phyloP scores from a whole-genome alignment of 2,888 invertebrate species.

The Maniola hyperantus region DNA sequence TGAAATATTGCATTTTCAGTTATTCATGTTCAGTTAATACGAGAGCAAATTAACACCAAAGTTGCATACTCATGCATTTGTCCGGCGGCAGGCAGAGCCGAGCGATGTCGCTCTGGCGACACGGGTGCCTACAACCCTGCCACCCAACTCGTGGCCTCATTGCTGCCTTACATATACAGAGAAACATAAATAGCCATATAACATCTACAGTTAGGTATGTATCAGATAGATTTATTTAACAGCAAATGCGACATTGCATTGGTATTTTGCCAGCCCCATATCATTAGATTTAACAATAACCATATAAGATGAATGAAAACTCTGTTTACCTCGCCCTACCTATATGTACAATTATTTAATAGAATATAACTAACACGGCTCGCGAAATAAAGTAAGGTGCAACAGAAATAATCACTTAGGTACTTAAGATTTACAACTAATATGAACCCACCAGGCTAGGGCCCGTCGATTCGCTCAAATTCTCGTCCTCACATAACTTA shows the following conservation, averaged over 20 bases:
- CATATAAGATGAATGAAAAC: slow-evolving; percentile 66
- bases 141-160: slow-evolving; percentile 52
- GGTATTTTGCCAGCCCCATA: slow-evolving; percentile 49
- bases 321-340: slow-evolving; percentile 73
- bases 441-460: slow-evolving; percentile 70
- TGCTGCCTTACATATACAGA: slow-evolving; percentile 47
- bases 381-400: slow-evolving; percentile 75
- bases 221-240: slow-evolving; percentile 62
- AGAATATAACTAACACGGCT: slow-evolving; percentile 74
- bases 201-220: slow-evolving; percentile 52
- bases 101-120: slow-evolving; percentile 12
- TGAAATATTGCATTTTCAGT: neutral
- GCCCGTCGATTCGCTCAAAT: slow-evolving; percentile 79
- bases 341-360: slow-evolving; percentile 74
- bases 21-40: slow-evolving; percentile 61
- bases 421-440: slow-evolving; percentile 73
- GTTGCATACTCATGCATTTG: slow-evolving; percentile 56
- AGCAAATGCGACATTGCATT: slow-evolving; percentile 69
- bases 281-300: slow-evolving; percentile 71
- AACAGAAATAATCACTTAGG: slow-evolving; percentile 72
- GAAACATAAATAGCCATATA: slow-evolving; percentile 66
- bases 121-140: slow-evolving; percentile 23
- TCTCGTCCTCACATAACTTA: slow-evolving; percentile 74
- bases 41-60: slow-evolving; percentile 59
- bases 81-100: slow-evolving; percentile 29